phyloP scores from a whole-genome alignment of 1,140 invertebrate species.

The Odontomachus brunneus region DNA sequence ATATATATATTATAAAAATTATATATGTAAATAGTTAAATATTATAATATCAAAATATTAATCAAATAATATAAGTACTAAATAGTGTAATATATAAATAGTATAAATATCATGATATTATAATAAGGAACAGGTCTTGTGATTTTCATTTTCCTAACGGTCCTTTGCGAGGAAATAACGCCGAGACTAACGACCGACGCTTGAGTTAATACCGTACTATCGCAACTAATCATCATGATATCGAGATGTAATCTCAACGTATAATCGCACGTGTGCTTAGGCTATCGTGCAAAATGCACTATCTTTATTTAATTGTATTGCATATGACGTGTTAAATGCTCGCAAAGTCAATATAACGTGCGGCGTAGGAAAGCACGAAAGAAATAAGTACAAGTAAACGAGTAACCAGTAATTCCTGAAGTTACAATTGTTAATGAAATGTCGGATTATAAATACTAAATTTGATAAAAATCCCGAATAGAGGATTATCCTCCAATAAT shows the following conservation, averaged over 20 bases:
- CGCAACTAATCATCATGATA: conserved; percentile 15
- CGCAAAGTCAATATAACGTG: background rate
- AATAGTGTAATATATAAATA: no score
- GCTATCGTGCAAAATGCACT: conserved; percentile 15
- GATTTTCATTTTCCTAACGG: background rate
- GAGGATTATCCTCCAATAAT: no score
- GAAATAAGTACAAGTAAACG: background rate
- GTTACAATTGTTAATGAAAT: no score
- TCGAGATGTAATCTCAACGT: conserved; percentile 32
- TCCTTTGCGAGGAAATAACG: conserved; percentile 1
- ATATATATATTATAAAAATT: no score
- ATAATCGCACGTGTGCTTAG: conserved; percentile 15
- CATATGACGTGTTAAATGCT: conserved; percentile 1
- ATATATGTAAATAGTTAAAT: background rate
- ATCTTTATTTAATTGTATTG: conserved; percentile 15
- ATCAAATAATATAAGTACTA: no score
- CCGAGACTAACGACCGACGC: background rate
- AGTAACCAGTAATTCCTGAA: no score
- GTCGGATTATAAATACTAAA: no score
- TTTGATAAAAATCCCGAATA: no score
- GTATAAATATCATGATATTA: background rate
- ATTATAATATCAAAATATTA: background rate
- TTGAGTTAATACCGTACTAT: conserved; percentile 1
- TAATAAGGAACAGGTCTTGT: background rate
- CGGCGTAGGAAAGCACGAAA: background rate